Percentiles rank a stretch among this genome's conserved stretches.
Evolutionary conservation across 1,140 invertebrate species (phyloP).

Genomic region (Leptinotarsa lineolata): DNA sequence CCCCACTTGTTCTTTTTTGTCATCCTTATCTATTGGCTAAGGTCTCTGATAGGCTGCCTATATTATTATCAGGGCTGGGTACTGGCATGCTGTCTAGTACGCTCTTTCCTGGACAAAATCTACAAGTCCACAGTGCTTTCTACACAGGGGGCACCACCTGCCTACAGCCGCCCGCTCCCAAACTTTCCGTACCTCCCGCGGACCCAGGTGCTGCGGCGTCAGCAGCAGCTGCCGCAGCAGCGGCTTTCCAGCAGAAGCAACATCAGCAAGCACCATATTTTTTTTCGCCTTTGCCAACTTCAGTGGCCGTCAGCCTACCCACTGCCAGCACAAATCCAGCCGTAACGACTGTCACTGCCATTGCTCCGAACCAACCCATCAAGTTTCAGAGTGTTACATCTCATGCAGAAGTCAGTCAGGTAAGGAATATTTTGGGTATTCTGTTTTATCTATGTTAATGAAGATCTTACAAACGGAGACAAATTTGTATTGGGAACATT

Average conservation of each 20-base stretch:
- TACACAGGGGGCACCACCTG: constrained; percentile 44
- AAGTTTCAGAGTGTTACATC: constrained; percentile 51
- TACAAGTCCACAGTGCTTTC: constrained; percentile 50
- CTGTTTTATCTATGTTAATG: too few relatives aligned
- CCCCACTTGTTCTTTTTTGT: not conserved
- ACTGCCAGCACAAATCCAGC: constrained; percentile 33
- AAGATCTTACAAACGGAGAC: too few relatives aligned
- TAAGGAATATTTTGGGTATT: constrained; percentile 35
- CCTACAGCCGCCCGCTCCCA: constrained; percentile 36
- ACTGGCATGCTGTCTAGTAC: constrained; percentile 38
- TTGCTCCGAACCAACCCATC: constrained; percentile 46
- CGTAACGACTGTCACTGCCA: constrained; percentile 42
- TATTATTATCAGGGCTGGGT: constrained; percentile 37
- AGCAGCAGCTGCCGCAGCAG: constrained; percentile 29
- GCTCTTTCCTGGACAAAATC: constrained; percentile 41
- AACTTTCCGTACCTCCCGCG: not conserved
- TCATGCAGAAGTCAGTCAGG: constrained; percentile 58
- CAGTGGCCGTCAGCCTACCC: constrained; percentile 35
- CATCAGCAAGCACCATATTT: constrained; percentile 49
- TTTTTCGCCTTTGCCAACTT: constrained; percentile 46
- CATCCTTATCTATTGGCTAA: constrained; percentile 9
- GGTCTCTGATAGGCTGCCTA: constrained; percentile 26
- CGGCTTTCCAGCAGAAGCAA: constrained; percentile 28
- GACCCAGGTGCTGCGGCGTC: constrained; percentile 20
- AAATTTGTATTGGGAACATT: too few relatives aligned